These are phyloP conservation scores for Saimiri boliviensis DNA, from an alignment of 2,113 vertebrate genomes.

Conservation along the genomic window DNA sequence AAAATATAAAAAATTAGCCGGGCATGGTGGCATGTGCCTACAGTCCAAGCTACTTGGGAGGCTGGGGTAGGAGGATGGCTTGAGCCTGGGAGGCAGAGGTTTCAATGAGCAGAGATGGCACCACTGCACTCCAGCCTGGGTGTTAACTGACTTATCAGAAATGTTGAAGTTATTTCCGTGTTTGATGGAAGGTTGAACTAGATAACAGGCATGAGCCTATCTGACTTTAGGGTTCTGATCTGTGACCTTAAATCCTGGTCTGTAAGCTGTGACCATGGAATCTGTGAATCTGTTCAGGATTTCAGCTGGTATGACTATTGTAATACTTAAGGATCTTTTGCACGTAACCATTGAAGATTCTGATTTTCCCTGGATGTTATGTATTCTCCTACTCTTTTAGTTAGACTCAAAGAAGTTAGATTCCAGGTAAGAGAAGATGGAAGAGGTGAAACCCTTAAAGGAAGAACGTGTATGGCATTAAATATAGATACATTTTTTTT, in stretches of 20 bases:
- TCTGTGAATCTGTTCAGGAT: neutral
- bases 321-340: neutral
- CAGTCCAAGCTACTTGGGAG: too few relatives aligned
- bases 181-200: slow-evolving; percentile 26
- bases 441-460: neutral
- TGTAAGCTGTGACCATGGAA: neutral
- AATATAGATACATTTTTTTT: neutral
- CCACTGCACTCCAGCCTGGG: too few relatives aligned
- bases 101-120: too few relatives aligned
- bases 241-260: neutral
- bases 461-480: neutral
- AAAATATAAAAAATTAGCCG: too few relatives aligned
- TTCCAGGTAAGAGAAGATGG: neutral
- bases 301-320: neutral
- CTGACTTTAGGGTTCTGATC: neutral
- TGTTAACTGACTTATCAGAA: neutral
- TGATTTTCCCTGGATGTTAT: neutral
- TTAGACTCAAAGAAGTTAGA: neutral
- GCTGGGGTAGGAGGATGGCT: too few relatives aligned
- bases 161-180: slow-evolving; percentile 1
- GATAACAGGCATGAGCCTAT: neutral
- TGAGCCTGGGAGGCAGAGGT: too few relatives aligned
- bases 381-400: neutral
- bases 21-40: too few relatives aligned
- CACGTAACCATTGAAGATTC: neutral